phyloP scores from a whole-genome alignment of 2,888 invertebrate genomes.

The Apamea monoglypha region DNA sequence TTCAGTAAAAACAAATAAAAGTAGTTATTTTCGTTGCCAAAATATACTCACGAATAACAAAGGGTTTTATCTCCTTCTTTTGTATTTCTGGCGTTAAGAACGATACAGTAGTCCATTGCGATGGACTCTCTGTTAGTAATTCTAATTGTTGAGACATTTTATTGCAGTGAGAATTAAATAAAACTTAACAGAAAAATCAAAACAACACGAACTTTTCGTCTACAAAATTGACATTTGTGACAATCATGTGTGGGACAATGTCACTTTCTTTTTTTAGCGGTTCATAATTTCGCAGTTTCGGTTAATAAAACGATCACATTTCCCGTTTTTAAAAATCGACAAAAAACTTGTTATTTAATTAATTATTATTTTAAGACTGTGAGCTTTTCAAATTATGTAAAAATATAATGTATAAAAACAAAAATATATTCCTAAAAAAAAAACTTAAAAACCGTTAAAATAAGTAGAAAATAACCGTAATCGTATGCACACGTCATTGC shows the following conservation, averaged over 20 bases:
- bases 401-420: too few species aligned
- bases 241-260: neutral
- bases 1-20: neutral
- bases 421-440: too few species aligned
- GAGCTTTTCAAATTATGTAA: too few species aligned
- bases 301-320: too few species aligned
- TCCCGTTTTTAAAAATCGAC: neutral
- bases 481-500: neutral
- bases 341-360: neutral
- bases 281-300: neutral
- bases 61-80: conserved; percentile 87
- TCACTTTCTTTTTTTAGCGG: neutral
- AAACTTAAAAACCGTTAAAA: neutral
- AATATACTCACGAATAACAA: conserved; percentile 81
- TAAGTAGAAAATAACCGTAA: neutral
- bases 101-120: conserved; percentile 81
- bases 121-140: conserved; percentile 82
- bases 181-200: conserved; percentile 53
- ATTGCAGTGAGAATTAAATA: conserved; percentile 33
- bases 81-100: conserved; percentile 85
- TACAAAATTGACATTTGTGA: conserved; percentile 28
- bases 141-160: conserved; percentile 86
- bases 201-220: conserved; percentile 51
- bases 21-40: neutral
- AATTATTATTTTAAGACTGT: too few species aligned